These are phyloP conservation scores for Choristoneura fumiferana DNA, from an alignment of 1,140 invertebrate species.

Conservation along the genomic window DNA sequence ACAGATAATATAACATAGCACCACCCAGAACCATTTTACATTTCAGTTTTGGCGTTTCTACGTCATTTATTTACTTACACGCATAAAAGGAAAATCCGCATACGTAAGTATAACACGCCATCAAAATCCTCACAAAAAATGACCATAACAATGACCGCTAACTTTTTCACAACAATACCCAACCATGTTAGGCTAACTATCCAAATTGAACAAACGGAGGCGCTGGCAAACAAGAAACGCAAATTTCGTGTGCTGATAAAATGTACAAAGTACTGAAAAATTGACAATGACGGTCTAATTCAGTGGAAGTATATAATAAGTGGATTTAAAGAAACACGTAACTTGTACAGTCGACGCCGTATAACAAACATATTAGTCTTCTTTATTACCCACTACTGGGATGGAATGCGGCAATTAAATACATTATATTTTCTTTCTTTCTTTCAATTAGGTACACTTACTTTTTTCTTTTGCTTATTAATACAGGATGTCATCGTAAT, in stretches of 20 bases:
- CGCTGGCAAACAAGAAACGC: conserved; percentile 12
- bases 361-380: background rate
- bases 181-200: conserved; percentile 3
- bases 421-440: too few relatives aligned
- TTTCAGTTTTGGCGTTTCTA: too few relatives aligned
- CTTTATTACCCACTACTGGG: too few relatives aligned
- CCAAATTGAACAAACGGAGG: background rate
- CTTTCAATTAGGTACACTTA: too few relatives aligned
- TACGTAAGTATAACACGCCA: conserved; percentile 8
- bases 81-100: conserved; percentile 5
- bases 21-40: too few relatives aligned
- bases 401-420: too few relatives aligned
- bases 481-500: too few relatives aligned
- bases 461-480: too few relatives aligned
- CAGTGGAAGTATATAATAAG: conserved; percentile 25
- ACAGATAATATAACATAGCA: background rate
- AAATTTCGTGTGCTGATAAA: conserved; percentile 35
- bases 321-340: conserved; percentile 11
- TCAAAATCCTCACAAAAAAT: conserved; percentile 25
- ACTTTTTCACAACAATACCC: background rate
- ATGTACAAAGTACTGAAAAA: conserved; percentile 30
- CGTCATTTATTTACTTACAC: too few relatives aligned
- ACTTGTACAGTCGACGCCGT: background rate
- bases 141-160: conserved; percentile 9
- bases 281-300: conserved; percentile 46